A percentile compares a stretch with the other conserved stretches of the same genome.
Evolutionary conservation across 2,797 vertebrate species (phyloP).

Genomic region (Sebastolobus alascanus): DNA sequence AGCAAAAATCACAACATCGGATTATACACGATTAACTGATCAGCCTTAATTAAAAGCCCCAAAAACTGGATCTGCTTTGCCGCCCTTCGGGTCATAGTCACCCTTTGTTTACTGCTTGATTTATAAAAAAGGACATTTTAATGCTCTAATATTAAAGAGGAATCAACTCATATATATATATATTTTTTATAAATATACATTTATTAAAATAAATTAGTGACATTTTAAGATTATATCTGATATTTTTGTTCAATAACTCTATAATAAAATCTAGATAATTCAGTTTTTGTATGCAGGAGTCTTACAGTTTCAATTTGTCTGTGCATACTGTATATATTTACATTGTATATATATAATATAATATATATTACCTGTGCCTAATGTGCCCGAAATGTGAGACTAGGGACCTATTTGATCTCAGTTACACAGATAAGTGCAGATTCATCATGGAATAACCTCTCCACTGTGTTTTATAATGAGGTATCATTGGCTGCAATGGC

Average conservation of each 20-base stretch:
- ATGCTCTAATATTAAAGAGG: neutral
- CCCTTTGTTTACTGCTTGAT: neutral
- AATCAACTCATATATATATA: neutral
- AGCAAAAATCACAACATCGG: constrained; percentile 39
- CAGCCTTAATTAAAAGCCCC: constrained; percentile 44
- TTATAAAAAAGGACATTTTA: neutral
- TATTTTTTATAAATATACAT: neutral
- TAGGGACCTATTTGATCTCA: constrained; percentile 13
- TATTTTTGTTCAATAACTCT: neutral
- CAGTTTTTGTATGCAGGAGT: neutral
- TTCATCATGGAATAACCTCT: constrained; percentile 33
- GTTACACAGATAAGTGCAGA: constrained; percentile 18
- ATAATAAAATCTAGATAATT: neutral
- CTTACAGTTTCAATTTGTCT: neutral
- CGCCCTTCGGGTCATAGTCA: neutral
- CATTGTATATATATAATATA: neutral
- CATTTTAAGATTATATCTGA: neutral
- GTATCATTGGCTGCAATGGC: constrained; percentile 19
- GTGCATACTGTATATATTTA: neutral
- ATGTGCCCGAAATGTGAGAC: neutral
- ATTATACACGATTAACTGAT: constrained; percentile 51
- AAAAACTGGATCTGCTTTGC: constrained; percentile 21
- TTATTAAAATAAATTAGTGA: neutral
- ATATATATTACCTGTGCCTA: neutral
- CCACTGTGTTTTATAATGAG: constrained; percentile 31